Conservation (phyloP, 1,140 invertebrate genomes). For the Musca vetustissima region DNA sequence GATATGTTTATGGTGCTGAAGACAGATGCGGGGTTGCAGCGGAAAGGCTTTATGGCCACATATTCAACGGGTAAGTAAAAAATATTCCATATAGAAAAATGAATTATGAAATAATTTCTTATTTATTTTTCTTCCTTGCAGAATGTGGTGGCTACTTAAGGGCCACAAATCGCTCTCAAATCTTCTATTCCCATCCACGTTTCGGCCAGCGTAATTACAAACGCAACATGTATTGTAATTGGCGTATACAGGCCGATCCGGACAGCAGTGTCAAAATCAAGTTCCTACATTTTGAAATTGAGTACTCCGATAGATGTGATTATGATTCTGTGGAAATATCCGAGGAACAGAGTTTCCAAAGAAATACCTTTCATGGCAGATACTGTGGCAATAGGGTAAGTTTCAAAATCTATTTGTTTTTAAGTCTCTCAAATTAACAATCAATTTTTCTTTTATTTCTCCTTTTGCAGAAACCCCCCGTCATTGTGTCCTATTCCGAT, state of each 20-base stretch:
- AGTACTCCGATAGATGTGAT: conserved; percentile 84
- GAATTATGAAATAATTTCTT: background rate
- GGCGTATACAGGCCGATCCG: conserved; percentile 81
- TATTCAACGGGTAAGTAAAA: conserved; percentile 79
- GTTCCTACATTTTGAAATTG: conserved; percentile 89
- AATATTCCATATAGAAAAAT: background rate
- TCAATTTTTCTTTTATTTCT: background rate
- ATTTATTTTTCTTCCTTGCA: conserved; percentile 57
- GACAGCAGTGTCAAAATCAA: conserved; percentile 80
- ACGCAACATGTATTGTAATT: conserved; percentile 86
- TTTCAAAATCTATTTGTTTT: background rate
- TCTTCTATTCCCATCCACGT: conserved; percentile 91
- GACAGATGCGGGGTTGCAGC: conserved; percentile 89
- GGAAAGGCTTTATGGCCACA: conserved; percentile 85
- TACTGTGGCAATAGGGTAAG: conserved; percentile 45
- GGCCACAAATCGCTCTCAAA: conserved; percentile 73
- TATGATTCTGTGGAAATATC: conserved; percentile 81
- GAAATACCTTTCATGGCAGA: conserved; percentile 51
- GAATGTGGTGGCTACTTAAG: conserved; percentile 89
- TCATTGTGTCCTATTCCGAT: conserved; percentile 84
- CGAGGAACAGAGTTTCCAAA: conserved; percentile 60
- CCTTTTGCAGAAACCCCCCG: conserved; percentile 73
- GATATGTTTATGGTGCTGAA: conserved; percentile 96
- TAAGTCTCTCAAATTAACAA: background rate
- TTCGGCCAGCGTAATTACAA: conserved; percentile 90